phyloP scores from a whole-genome alignment of 2,888 invertebrate genomes.

The Falcaria lacertinaria region DNA sequence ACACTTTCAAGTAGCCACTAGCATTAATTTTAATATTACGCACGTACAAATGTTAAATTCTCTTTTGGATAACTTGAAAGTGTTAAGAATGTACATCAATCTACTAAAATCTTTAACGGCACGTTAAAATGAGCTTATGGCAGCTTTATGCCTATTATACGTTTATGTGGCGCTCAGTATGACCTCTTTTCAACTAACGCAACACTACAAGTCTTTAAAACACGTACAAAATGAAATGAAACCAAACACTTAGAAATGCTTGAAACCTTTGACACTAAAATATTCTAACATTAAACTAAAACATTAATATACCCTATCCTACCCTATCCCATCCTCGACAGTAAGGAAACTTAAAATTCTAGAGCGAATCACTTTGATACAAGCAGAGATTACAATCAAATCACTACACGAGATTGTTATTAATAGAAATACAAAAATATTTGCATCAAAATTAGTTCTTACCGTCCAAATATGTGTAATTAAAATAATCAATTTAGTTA shows the following conservation, averaged over 20 bases:
- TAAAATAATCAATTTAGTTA: too few species aligned
- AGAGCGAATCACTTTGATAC: neutral
- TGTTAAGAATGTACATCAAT: conserved; percentile 23
- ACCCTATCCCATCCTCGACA: conserved; percentile 7
- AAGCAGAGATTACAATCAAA: conserved; percentile 2
- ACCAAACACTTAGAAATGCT: conserved; percentile 57
- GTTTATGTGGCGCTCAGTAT: conserved; percentile 40
- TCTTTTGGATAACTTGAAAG: conserved; percentile 22
- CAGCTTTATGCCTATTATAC: conserved; percentile 56
- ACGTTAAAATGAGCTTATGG: conserved; percentile 66
- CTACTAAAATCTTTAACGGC: conserved; percentile 54
- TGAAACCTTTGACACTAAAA: conserved; percentile 42
- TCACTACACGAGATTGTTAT: neutral
- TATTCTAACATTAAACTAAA: too few species aligned
- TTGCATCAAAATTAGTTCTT: too few species aligned
- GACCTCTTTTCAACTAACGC: conserved; percentile 39
- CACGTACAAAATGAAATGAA: conserved; percentile 25
- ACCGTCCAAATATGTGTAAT: too few species aligned
- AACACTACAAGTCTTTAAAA: conserved; percentile 30
- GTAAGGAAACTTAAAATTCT: conserved; percentile 7
- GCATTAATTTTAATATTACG: conserved; percentile 6
- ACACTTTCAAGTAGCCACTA: conserved; percentile 21
- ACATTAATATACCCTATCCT: conserved; percentile 2
- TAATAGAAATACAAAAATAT: too few species aligned
- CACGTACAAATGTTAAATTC: conserved; percentile 18